These are phyloP conservation scores for Hyposmocoma kahamanoa DNA, from an alignment of 1,140 invertebrate genomes.

Conservation along the genomic window DNA sequence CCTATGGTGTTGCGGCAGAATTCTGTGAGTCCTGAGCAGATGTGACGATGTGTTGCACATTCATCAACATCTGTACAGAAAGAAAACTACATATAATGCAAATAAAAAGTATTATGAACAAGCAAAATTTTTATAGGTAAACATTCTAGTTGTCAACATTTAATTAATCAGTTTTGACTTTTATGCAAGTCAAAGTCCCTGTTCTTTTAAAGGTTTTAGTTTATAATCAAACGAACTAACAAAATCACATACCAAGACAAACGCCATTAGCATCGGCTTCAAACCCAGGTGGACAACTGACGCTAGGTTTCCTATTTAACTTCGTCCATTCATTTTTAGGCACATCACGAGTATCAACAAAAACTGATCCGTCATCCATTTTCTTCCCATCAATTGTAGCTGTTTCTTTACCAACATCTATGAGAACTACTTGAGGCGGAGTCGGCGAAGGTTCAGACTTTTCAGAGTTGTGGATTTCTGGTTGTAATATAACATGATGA, in stretches of 20 bases:
- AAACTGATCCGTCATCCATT: constrained; percentile 41
- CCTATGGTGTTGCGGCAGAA: constrained; percentile 86
- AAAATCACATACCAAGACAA: constrained; percentile 51
- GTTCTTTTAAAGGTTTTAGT: background rate
- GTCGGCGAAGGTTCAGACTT: background rate
- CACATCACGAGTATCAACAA: constrained; percentile 39
- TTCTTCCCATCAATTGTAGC: constrained; percentile 28
- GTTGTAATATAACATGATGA: background rate
- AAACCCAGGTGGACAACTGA: constrained; percentile 73
- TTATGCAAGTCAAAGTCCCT: no score
- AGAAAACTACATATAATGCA: background rate
- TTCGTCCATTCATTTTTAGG: constrained; percentile 55
- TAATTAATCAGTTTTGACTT: background rate
- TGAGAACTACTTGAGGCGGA: constrained; percentile 32
- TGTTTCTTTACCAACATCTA: constrained; percentile 34
- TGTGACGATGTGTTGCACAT: constrained; percentile 86
- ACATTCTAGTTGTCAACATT: background rate
- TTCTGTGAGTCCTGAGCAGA: constrained; percentile 85
- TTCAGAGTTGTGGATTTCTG: no score
- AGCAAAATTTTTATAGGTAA: background rate
- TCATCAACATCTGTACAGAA: constrained; percentile 92
- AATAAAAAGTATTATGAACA: background rate
- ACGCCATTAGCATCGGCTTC: constrained; percentile 54
- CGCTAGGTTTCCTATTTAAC: constrained; percentile 30
- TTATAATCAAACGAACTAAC: background rate